Evolutionary conservation across 2,888 invertebrate genomes (phyloP), one percentile per base, ranked within the genome.

Genomic region (Lacanobia wlatinum): DNA sequence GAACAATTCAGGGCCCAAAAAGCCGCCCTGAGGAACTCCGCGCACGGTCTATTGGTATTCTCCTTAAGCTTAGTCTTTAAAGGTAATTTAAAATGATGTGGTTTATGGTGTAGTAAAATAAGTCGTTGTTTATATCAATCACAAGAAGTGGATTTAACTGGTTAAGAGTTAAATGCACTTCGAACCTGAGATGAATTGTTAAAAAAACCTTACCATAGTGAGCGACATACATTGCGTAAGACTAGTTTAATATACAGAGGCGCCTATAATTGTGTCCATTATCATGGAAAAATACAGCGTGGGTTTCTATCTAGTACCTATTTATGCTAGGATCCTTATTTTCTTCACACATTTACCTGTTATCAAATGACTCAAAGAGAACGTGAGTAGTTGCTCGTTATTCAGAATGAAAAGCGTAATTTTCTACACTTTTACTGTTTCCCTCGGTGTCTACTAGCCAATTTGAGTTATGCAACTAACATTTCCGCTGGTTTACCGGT

Each of bases 231-330:
- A 71, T 77, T 78, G 60, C 67, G 69, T 66, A 72, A 75, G 38
- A 59, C 62, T 63, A 63, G 34, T 72, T 83, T 62, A 70, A 72
- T 75, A 81, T 65, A 70, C 66, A 71, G 63, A 62, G 76, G 60
- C 69, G 75, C 68, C 68, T 75, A 67, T 79, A 77, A 79, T 82
- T 70, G 70, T 61, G 23, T 72, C 59, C 38, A 77, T 73, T 82
- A 74, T 60, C 23, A 73, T 77, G 83, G 85, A 86, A 85, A 86
- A 86, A 77, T 78, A 80, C 86, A 72, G 62, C 50, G 60, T 61
- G 28, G 59, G 62, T 74, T 66, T 70, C 63, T 76, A 38, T 70
- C 58, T 67, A 43, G 67, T 73, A 28, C 43, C 21, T 55, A 60
- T 38, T 68, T 48, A 68, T 48, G 59, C 43, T 52, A 62, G 72